Conservation (phyloP, 2,888 invertebrate species). For the Pinctada fucata region DNA sequence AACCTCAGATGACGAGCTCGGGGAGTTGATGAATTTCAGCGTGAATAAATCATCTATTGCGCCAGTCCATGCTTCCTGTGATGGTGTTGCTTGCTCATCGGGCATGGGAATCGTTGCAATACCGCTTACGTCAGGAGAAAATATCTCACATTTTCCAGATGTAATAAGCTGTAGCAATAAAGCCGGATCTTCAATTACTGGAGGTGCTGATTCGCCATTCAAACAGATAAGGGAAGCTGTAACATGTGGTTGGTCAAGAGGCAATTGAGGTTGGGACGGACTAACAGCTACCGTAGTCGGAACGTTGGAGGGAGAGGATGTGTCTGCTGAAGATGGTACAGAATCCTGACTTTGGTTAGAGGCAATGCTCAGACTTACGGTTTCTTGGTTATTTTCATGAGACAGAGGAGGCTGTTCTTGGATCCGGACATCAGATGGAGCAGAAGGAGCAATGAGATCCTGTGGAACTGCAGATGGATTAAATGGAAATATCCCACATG, state of each 20-base stretch:
- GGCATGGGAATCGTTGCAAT: background rate
- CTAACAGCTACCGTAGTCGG: background rate
- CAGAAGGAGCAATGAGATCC: background rate
- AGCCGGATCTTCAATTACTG: slow-evolving; percentile 1
- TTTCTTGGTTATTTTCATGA: no score
- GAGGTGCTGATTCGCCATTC: no score
- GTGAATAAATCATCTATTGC: slow-evolving; percentile 4
- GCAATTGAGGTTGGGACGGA: background rate
- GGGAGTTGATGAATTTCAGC: background rate
- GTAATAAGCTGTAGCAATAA: background rate
- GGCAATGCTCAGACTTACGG: no score
- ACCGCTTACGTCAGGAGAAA: background rate
- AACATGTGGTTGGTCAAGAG: background rate
- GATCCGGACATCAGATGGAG: background rate
- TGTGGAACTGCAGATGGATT: background rate
- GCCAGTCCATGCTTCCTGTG: slow-evolving; percentile 7
- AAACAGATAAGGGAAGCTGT: no score
- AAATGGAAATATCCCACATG: slow-evolving; percentile 27
- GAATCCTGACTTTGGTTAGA: background rate
- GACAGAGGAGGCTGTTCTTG: no score
- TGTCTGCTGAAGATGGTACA: background rate
- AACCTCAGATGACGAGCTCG: no score
- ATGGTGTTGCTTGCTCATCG: background rate
- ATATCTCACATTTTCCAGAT: background rate
- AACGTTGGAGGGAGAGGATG: background rate